Conservation (phyloP, 1,140 invertebrate species). For the Archivesica marissinica region DNA sequence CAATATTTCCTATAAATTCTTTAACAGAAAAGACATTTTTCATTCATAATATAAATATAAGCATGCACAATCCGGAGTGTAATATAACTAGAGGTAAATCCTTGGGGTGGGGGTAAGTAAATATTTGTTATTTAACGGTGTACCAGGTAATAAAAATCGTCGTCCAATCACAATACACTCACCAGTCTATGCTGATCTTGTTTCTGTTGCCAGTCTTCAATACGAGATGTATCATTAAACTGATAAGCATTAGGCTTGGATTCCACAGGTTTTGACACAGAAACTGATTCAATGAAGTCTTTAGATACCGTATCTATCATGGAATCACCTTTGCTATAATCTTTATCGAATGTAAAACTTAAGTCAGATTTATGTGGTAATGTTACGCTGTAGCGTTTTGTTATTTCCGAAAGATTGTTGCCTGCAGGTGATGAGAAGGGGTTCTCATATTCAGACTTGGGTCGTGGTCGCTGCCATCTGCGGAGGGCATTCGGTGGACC, state of each 20-base stretch:
- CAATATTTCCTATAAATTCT: too few relatives aligned
- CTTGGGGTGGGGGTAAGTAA: too few relatives aligned
- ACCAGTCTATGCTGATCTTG: constrained; percentile 72
- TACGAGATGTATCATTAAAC: constrained; percentile 85
- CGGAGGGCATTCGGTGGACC: constrained; percentile 75
- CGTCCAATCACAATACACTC: constrained; percentile 36
- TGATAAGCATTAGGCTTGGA: constrained; percentile 14
- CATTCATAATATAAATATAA: too few relatives aligned
- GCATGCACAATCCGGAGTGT: too few relatives aligned
- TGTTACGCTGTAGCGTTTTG: constrained; percentile 54
- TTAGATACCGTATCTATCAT: constrained; percentile 50
- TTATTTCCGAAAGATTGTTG: constrained; percentile 13
- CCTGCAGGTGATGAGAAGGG: background rate
- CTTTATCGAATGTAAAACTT: background rate
- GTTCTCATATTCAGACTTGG: constrained; percentile 66
- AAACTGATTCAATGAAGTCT: constrained; percentile 51
- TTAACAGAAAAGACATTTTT: too few relatives aligned
- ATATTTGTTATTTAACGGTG: too few relatives aligned
- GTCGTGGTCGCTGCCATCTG: constrained; percentile 75
- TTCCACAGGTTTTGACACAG: constrained; percentile 31
- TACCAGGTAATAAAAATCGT: too few relatives aligned
- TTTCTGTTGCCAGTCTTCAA: constrained; percentile 89
- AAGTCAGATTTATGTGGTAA: constrained; percentile 48
- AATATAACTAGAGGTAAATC: too few relatives aligned
- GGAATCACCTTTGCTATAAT: constrained; percentile 58